These are phyloP conservation scores for Lepus americanus DNA, from an alignment of 2,113 vertebrate genomes.

Conservation along the genomic window DNA sequence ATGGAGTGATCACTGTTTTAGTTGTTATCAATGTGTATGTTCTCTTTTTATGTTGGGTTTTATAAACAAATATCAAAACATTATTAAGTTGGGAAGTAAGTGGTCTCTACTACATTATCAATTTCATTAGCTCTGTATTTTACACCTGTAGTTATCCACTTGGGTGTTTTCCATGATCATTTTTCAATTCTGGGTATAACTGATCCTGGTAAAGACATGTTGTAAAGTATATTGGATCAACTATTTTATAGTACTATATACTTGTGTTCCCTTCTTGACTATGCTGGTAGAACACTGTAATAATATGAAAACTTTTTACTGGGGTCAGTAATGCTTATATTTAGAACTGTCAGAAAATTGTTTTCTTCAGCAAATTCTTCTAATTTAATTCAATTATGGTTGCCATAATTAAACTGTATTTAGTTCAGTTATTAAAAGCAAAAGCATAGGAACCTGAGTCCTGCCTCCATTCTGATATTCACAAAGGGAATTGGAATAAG, in stretches of 20 bases:
- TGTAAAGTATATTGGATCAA: neutral
- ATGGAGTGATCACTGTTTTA: neutral
- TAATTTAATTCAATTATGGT: slow-evolving; percentile 20
- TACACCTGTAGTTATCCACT: neutral
- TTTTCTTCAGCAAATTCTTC: slow-evolving; percentile 6
- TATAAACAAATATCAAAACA: neutral
- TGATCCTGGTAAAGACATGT: neutral
- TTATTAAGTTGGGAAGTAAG: slow-evolving; percentile 27
- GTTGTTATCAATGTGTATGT: neutral
- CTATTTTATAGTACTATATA: neutral
- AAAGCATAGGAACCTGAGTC: neutral
- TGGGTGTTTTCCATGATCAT: neutral
- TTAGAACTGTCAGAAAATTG: neutral
- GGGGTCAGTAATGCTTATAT: neutral
- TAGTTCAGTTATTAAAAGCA: slow-evolving; percentile 29
- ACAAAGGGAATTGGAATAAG: neutral
- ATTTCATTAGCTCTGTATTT: neutral
- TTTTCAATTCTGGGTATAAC: slow-evolving; percentile 32
- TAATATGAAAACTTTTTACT: neutral
- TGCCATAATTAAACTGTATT: neutral
- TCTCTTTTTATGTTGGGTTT: neutral
- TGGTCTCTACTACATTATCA: neutral
- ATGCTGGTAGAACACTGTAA: neutral
- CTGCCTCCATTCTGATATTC: neutral
- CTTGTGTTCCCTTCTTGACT: neutral